These are phyloP conservation scores for Aspiorhynchus laticeps DNA, from an alignment of 2,113 vertebrate species.

Conservation along the genomic window DNA sequence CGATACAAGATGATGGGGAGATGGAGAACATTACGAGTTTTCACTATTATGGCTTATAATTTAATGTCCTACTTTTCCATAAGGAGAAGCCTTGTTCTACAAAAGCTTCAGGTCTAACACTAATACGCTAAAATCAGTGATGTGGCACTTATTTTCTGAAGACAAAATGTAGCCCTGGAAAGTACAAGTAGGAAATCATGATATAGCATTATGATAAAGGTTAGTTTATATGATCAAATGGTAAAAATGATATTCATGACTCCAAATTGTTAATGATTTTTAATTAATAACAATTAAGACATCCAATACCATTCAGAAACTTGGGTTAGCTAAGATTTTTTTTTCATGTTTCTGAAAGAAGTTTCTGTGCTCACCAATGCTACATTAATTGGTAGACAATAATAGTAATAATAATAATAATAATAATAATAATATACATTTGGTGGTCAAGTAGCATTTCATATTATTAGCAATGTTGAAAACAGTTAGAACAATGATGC, in stretches of 20 bases:
- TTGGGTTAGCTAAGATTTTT: too few species aligned
- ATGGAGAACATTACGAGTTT: neutral
- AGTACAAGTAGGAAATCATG: neutral
- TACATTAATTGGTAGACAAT: neutral
- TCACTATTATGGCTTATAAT: neutral
- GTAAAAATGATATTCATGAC: neutral
- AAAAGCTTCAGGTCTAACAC: neutral
- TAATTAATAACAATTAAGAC: neutral
- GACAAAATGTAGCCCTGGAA: neutral
- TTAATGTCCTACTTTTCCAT: neutral
- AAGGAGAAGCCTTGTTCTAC: neutral
- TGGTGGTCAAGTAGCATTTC: neutral
- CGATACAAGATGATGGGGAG: neutral
- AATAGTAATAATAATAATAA: too few species aligned
- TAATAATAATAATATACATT: neutral
- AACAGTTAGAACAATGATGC: neutral
- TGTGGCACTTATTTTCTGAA: neutral
- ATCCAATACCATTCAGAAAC: too few species aligned
- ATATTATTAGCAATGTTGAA: neutral
- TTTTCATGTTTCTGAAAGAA: neutral
- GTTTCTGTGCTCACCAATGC: neutral
- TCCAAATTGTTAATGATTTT: neutral
- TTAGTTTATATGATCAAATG: neutral
- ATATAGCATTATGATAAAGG: neutral
- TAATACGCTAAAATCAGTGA: neutral